Percentiles rank a stretch among this genome's conserved stretches.
Conservation (phyloP, 1,140 invertebrate species). For the Procambarus clarkii region DNA sequence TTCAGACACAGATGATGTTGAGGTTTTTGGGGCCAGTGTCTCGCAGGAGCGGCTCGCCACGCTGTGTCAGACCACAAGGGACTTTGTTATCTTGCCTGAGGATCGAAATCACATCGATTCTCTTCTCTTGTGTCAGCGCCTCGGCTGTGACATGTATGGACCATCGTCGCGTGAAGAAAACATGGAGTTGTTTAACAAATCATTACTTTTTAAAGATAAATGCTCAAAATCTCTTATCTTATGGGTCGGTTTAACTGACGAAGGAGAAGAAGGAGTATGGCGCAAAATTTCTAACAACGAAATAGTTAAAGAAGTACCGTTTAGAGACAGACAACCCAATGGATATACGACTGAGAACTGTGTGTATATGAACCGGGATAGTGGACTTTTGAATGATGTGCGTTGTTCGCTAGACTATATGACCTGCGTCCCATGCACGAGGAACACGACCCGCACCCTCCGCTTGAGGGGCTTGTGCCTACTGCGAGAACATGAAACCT, state of each 20-base stretch:
- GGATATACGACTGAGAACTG: conserved; percentile 34
- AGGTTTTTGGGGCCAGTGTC: conserved; percentile 18
- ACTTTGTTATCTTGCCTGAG: conserved; percentile 38
- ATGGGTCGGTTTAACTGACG: conserved; percentile 41
- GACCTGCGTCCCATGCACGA: conserved; percentile 27
- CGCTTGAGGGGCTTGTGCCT: conserved; percentile 58
- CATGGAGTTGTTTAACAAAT: neutral
- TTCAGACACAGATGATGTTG: conserved; percentile 33
- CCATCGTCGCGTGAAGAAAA: conserved; percentile 13
- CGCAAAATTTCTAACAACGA: conserved; percentile 32
- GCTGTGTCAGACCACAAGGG: neutral
- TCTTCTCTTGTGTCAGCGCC: neutral
- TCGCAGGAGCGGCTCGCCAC: neutral
- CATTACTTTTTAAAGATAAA: conserved; percentile 15
- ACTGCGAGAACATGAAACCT: neutral
- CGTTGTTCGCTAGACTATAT: conserved; percentile 12
- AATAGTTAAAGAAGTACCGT: neutral
- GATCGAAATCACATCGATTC: neutral
- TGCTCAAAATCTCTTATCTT: conserved; percentile 9
- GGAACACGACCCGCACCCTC: neutral
- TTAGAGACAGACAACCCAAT: conserved; percentile 26
- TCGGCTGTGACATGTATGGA: conserved; percentile 24
- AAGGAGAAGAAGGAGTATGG: conserved; percentile 36
- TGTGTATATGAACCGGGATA: conserved; percentile 22
- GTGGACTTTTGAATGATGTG: conserved; percentile 23